Base-by-base conservation (phyloP, 1,140 invertebrate species). In the Drosophila repletoides region DNA sequence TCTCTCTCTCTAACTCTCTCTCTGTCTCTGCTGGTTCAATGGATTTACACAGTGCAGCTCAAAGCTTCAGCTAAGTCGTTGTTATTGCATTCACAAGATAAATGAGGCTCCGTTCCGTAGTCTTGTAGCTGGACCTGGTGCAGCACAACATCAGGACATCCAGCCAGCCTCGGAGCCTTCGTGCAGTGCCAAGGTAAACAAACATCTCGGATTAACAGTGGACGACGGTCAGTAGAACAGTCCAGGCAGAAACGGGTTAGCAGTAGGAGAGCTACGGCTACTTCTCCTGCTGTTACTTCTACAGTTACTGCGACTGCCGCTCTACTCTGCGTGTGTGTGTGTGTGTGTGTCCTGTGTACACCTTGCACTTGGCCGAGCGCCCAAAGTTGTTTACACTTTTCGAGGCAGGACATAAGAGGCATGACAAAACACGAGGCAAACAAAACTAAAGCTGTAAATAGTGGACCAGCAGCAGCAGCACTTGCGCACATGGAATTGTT, bases 351-450 rank as follows among this genome's bases (percentile, higher is more conserved):
- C 52, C 51, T 31, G 36, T 41, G 60, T 79, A 67, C 81, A 87
- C 76, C 80, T 76, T 87, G 69, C 83, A 83, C 76, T 83, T 86
- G 79, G 79, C 70, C 64, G 29, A 59, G 59, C 73, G 74, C 77
- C 84, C 77, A 88, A 88, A 83, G 83, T 88, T 88, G 83, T 88
- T 88, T 88, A 88, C 83, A 88, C 77, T 65, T 75, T 88, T 67
- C 49, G 60, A 79, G 77, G 77, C 79, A 60, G 77, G 60, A 79
- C 77, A 83, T 74, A 83, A 79, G 77, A 84, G 77, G 77, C 79
- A 84, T 64, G 84, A 88, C 84, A 84, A 79, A 84, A 86, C 80
- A 84, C 66, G 66, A 55, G 59, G 58, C 79, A 84, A 86, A 84
- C 79, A 75, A 86, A 83, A 79, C 80, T 84, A 84, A 84, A 84